Percentiles rank a stretch among this genome's conserved stretches.
Evolutionary conservation across 2,888 invertebrate genomes (phyloP).

Genomic region (Hydrotaea diabolus): DNA sequence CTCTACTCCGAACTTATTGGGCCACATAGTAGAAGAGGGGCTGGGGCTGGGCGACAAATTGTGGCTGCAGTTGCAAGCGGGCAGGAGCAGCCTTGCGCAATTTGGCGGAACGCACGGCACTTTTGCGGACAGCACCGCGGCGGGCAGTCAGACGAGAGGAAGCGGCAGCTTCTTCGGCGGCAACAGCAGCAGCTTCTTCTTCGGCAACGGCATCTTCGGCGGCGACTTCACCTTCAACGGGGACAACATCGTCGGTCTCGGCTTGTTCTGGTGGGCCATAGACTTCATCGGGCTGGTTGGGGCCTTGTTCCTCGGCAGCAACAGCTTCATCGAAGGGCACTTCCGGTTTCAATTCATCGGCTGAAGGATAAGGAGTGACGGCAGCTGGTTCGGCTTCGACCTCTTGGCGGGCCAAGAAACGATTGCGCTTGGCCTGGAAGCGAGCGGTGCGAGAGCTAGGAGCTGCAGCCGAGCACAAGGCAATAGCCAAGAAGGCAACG

Average conservation of each 20-base stretch:
- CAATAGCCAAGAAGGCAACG: constrained; percentile 64
- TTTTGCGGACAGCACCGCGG: constrained; percentile 60
- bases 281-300: constrained; percentile 66
- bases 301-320: constrained; percentile 49
- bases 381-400: constrained; percentile 71
- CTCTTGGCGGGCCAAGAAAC: constrained; percentile 75
- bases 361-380: constrained; percentile 76
- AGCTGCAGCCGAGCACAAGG: constrained; percentile 68
- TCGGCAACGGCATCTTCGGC: constrained; percentile 48
- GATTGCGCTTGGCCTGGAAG: constrained; percentile 70
- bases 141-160: constrained; percentile 64
- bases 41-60: constrained; percentile 51
- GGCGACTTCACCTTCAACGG: constrained; percentile 25
- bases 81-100: constrained; percentile 62
- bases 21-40: constrained; percentile 39
- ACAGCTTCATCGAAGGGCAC: constrained; percentile 75
- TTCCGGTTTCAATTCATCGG: constrained; percentile 77
- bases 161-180: constrained; percentile 45
- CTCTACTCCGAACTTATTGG: background rate
- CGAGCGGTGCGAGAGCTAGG: constrained; percentile 71
- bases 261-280: constrained; percentile 60
- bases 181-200: constrained; percentile 39
- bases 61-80: constrained; percentile 57
- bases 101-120: constrained; percentile 65
- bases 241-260: constrained; percentile 43